Conservation (phyloP, 2,113 vertebrate genomes). For the Chlamydotis undulata region DNA sequence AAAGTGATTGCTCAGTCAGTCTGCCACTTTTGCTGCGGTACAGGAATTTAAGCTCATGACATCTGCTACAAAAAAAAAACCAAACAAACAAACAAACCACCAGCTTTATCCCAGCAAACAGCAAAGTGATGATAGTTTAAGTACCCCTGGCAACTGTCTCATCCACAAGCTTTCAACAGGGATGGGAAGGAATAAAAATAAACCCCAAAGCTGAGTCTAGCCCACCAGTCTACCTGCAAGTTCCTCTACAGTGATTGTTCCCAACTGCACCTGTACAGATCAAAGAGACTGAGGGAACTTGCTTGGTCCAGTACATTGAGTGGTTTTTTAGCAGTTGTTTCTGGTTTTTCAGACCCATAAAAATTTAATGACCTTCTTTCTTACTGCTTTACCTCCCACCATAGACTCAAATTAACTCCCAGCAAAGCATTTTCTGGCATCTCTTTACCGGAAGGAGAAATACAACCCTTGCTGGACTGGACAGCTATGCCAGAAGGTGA, state of each 20-base stretch:
- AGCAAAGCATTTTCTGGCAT: not conserved
- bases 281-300: not conserved
- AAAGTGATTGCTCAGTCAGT: not conserved
- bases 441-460: not conserved
- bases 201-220: not conserved
- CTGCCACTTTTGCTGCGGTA: not conserved
- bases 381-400: not conserved
- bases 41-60: not conserved
- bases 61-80: not conserved
- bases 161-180: not conserved
- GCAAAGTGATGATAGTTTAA: not conserved
- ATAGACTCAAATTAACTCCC: not conserved
- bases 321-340: not conserved
- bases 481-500: not conserved
- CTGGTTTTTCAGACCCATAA: not conserved
- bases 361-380: not conserved
- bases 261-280: fast-evolving
- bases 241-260: not conserved
- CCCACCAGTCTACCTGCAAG: not conserved
- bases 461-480: not conserved
- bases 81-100: not conserved
- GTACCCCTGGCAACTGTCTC: too few species aligned
- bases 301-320: not conserved
- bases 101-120: not conserved
- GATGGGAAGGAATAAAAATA: not conserved